phyloP scores from a whole-genome alignment of 2,113 vertebrate species.

The Rhinoderma darwinii region DNA sequence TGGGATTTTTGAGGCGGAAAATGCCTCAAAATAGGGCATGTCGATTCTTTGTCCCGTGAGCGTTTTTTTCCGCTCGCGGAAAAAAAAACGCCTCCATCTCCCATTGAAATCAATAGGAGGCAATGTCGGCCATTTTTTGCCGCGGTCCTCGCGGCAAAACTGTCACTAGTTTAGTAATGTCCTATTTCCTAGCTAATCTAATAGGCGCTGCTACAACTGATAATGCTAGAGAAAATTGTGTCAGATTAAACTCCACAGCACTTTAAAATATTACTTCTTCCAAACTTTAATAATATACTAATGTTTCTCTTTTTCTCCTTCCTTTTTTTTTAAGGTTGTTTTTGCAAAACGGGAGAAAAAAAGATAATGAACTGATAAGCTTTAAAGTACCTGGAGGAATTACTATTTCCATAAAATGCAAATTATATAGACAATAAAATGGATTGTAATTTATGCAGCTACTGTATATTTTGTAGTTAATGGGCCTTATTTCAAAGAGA shows the following conservation, averaged over 20 bases:
- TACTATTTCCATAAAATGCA: slow-evolving; percentile 60
- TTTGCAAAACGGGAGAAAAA: slow-evolving; percentile 48
- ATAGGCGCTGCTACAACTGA: no score
- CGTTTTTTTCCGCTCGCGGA: no score
- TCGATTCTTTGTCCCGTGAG: no score
- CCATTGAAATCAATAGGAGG: no score
- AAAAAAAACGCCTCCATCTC: no score
- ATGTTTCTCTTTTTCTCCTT: slow-evolving; percentile 24
- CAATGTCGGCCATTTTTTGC: no score
- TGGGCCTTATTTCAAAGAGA: slow-evolving; percentile 59
- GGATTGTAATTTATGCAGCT: slow-evolving; percentile 59
- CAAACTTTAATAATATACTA: slow-evolving; percentile 17
- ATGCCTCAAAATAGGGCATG: no score
- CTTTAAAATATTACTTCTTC: not conserved
- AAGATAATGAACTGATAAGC: slow-evolving; percentile 59
- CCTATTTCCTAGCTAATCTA: no score
- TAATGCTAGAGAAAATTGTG: no score
- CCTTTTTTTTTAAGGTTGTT: slow-evolving; percentile 44
- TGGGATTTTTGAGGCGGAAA: no score
- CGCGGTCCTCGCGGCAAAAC: no score
- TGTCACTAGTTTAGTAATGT: no score
- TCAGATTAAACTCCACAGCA: not conserved
- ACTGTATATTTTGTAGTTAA: slow-evolving; percentile 60
- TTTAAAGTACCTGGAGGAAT: slow-evolving; percentile 58
- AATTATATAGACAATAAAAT: slow-evolving; percentile 60